Evolutionary conservation across 2,888 invertebrate species (phyloP).

Genomic region (Hemistola chrysoprasaria): DNA sequence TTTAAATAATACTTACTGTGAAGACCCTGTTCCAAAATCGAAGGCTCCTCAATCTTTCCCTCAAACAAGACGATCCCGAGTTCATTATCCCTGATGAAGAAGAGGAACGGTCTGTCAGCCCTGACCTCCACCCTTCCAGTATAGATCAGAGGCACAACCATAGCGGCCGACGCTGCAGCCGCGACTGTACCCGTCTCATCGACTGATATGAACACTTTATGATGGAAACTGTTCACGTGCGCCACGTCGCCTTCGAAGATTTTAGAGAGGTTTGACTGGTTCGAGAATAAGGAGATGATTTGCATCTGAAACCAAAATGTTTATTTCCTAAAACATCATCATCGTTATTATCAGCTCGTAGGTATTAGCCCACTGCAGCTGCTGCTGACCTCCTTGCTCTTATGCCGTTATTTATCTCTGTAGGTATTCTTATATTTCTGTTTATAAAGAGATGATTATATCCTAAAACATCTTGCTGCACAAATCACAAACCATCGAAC

Average conservation of each 20-base stretch:
- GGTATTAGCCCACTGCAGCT: too few species aligned
- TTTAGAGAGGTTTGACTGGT: conserved; percentile 80
- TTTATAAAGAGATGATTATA: too few species aligned
- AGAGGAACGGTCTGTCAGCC: conserved; percentile 85
- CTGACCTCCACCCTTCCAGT: conserved; percentile 67
- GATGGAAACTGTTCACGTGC: conserved; percentile 80
- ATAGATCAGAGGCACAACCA: conserved; percentile 84
- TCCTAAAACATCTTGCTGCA: too few species aligned
- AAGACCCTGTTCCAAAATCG: conserved; percentile 27
- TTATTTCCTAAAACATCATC: too few species aligned
- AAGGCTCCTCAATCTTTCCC: conserved; percentile 82
- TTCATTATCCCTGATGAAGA: conserved; percentile 83
- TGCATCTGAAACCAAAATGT: conserved; percentile 79
- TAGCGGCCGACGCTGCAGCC: conserved; percentile 82
- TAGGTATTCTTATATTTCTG: too few species aligned
- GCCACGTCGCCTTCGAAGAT: conserved; percentile 67
- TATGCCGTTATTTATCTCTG: too few species aligned
- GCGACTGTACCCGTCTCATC: conserved; percentile 86
- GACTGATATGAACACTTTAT: conserved; percentile 84
- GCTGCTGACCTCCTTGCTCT: too few species aligned
- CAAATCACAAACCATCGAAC: too few species aligned
- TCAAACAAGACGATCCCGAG: conserved; percentile 83
- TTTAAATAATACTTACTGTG: conserved; percentile 1
- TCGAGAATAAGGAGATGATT: conserved; percentile 79
- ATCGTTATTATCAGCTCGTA: too few species aligned